Base-by-base conservation (phyloP, 2,888 invertebrate species). In the Lissocephala sabroskyi region DNA sequence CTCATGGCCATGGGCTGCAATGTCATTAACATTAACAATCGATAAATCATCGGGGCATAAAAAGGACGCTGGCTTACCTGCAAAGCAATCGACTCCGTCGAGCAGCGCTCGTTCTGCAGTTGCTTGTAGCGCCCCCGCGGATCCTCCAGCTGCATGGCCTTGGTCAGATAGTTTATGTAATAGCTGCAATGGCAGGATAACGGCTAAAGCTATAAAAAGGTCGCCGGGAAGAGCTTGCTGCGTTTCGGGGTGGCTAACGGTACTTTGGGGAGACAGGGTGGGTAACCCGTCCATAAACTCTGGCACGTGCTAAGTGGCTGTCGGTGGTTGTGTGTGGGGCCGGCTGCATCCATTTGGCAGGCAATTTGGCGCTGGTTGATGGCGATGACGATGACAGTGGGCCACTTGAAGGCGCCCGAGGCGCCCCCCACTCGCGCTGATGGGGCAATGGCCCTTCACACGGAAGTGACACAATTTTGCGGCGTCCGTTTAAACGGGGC, bases 61-160 rank as follows among this genome's bases (percentile, higher is more conserved):
- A n/a, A n/a, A n/a, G n/a, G n/a, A n/a, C n/a, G n/a, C n/a, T n/a
- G n/a, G n/a, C 61, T 83, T 82, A 90, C 90, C 88, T 90, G 90
- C 80, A 90, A 70, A 11, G 88, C 86, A 71, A 90, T 89, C 37
- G 87, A 86, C 81, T 90, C 90, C 37, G 85, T 86, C 30, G 86
- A 86, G 59, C 86, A 85, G 48, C 86, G 85, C 58, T 87, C 85
- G 51, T 84, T 85, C 67, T 86, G 87, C 66, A 85, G 80, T 75
- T 84, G 84, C 44, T 86, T 87, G 65, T 88, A 88, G 55, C 87
- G 86, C 45, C 86, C 85, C 63, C 92, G 86, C 11, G 93, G 92
- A 86, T 93, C 93, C 76, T 92, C 91, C 89, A 93, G 90, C 68
- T 91, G 90, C 62, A 92, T 92, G 35, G 88, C 88, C 84, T 90